Base-by-base conservation (phyloP, 2,113 vertebrate genomes). In the Anarhynchus alexandrinus region DNA sequence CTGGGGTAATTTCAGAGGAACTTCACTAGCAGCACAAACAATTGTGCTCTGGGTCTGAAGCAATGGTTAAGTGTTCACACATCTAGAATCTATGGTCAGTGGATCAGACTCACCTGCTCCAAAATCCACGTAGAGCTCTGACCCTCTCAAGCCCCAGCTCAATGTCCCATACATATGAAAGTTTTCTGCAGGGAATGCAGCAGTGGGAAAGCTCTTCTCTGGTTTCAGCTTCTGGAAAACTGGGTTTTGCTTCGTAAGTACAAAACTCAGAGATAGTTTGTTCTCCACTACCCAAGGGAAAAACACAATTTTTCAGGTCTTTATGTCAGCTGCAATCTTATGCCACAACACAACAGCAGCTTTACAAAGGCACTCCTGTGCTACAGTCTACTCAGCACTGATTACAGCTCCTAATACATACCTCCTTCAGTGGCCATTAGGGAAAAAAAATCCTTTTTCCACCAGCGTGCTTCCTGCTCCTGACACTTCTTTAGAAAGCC, bases 161-260 rank as follows among this genome's bases (percentile, higher is more conserved):
- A 30, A 2, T 4, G 4, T 6, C 20, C 38, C 7, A 1, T 12
- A 8, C 1, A 2, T 5, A 71, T 22, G 12, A 7, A 61, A 43
- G 26, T 43, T 61, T 67, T 43, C 59, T 57, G 61, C 61, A 40
- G 42, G 34, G 25, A 69, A 38, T 30, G 15, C 38, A 72, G 16
- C 36, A 64, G 36, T 11, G 15, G 36, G 40, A 49, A 67, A 65
- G 58, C 12, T 55, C 29, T 55, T 57, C 25, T 17, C 66, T 45
- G 17, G 29, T 47, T 62, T 49, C 58, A 59, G 40, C 32, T 61
- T 61, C 38, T 51, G 36, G 47, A 61, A 82, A 49, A 38, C 10
- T 45, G 29, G 1, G 8, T 34, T 90, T 71, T 67, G 16, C 61
- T 62, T 57, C 42, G 0, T 17, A 61, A 72, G 19, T 22, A 32